Percentiles rank a stretch among this genome's conserved stretches.
These are phyloP conservation scores for Cotesia vestalis DNA, from an alignment of 1,140 invertebrate genomes.

Conservation along the genomic window DNA sequence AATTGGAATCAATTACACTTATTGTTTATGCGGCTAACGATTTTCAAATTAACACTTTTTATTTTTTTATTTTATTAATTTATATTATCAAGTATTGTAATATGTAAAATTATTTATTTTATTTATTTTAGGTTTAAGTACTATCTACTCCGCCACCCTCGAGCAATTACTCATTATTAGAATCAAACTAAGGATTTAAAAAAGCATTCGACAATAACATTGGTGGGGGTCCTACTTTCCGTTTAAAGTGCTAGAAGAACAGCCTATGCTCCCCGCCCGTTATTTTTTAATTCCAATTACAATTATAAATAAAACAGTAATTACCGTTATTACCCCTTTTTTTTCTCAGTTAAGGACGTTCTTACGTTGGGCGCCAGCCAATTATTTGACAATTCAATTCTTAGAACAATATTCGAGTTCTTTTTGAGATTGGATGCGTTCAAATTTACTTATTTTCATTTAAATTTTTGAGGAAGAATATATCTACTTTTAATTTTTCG, in stretches of 20 bases:
- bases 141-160: conserved; percentile 61
- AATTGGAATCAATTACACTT: conserved; percentile 58
- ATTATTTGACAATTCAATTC: no score
- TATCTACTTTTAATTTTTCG: conserved; percentile 21
- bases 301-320: conserved; percentile 10
- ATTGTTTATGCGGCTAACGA: conserved; percentile 35
- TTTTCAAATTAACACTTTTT: background rate
- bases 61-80: background rate
- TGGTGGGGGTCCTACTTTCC: conserved; percentile 67
- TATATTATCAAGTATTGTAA: background rate
- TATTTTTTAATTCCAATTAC: conserved; percentile 42
- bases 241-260: conserved; percentile 70
- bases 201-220: conserved; percentile 60
- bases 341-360: no score
- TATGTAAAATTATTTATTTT: background rate
- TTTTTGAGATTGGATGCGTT: background rate
- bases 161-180: conserved; percentile 47
- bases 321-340: conserved; percentile 10
- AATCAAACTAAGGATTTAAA: conserved; percentile 21
- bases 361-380: no score
- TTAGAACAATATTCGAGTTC: no score
- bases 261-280: conserved; percentile 62
- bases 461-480: background rate
- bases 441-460: conserved; percentile 24
- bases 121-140: conserved; percentile 2